Percentiles rank a stretch among this genome's conserved stretches.
Evolutionary conservation across 2,113 vertebrate genomes (phyloP).

Genomic region (Forbesichthys agassizii): DNA sequence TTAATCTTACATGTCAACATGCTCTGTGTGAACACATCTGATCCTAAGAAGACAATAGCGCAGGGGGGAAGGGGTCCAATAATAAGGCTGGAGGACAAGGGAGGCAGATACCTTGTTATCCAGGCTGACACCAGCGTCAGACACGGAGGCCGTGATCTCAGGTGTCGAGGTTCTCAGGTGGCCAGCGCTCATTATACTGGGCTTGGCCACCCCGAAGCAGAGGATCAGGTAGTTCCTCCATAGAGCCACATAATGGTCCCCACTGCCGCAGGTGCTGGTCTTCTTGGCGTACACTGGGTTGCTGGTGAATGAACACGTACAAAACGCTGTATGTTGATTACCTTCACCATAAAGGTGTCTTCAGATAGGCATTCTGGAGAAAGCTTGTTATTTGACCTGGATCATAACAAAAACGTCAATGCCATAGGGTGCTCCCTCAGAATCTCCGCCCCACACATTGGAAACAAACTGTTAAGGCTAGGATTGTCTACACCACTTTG

Average conservation of each 20-base stretch:
- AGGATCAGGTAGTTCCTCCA: conserved; percentile 99
- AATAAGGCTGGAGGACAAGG: conserved; percentile 17
- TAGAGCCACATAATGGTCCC: conserved; percentile 87
- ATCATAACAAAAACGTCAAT: too few relatives aligned
- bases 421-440: too few relatives aligned
- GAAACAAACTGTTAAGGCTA: too few relatives aligned
- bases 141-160: conserved; percentile 89
- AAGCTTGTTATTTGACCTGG: too few relatives aligned
- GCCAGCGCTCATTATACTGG: conserved; percentile 95
- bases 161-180: conserved; percentile 93
- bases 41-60: conserved; percentile 43
- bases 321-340: neutral
- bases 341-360: too few relatives aligned
- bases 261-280: conserved; percentile 84
- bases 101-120: conserved; percentile 93
- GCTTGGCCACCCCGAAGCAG: conserved; percentile 94
- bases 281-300: conserved; percentile 96
- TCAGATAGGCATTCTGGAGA: too few relatives aligned
- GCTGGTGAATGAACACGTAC: conserved; percentile 66
- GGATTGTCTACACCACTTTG: too few relatives aligned
- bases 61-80: conserved; percentile 13
- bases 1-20: conserved; percentile 49
- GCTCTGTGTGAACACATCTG: conserved; percentile 45
- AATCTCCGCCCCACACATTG: too few relatives aligned
- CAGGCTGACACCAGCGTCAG: conserved; percentile 86